These are phyloP conservation scores for Marmota flaviventris DNA, from an alignment of 2,113 vertebrate genomes.

Conservation along the genomic window DNA sequence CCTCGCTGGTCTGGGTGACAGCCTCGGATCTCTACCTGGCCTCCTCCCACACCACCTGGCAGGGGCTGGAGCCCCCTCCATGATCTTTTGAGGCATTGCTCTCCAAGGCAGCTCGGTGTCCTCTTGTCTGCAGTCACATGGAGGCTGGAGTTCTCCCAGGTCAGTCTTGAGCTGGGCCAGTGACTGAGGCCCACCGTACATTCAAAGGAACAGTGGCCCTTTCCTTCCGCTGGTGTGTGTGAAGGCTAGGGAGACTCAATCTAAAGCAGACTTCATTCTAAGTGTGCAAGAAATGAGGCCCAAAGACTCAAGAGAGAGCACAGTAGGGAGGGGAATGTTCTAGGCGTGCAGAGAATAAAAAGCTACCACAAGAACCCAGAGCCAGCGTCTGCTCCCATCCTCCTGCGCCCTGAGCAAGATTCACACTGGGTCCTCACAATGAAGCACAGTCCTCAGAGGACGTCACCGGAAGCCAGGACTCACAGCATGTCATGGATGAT, in stretches of 20 bases:
- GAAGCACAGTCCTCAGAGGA: background rate
- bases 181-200: background rate
- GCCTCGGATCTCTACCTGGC: background rate
- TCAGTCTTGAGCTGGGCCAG: background rate
- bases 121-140: background rate
- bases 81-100: background rate
- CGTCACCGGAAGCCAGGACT: background rate
- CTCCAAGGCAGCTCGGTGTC: background rate
- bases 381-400: background rate
- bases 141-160: too few relatives aligned
- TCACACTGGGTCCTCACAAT: background rate
- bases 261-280: background rate
- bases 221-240: background rate
- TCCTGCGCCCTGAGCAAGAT: background rate
- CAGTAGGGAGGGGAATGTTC: too few relatives aligned
- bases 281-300: too few relatives aligned
- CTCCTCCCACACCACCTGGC: background rate
- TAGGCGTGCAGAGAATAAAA: too few relatives aligned
- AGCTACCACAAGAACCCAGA: background rate
- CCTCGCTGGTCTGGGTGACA: background rate
- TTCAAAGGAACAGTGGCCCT: background rate
- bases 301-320: too few relatives aligned
- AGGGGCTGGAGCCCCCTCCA: background rate
- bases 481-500: fast-evolving
- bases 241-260: fast-evolving